These are phyloP conservation scores for Lissonota sp. DNA, from an alignment of 2,888 invertebrate species.

Conservation along the genomic window DNA sequence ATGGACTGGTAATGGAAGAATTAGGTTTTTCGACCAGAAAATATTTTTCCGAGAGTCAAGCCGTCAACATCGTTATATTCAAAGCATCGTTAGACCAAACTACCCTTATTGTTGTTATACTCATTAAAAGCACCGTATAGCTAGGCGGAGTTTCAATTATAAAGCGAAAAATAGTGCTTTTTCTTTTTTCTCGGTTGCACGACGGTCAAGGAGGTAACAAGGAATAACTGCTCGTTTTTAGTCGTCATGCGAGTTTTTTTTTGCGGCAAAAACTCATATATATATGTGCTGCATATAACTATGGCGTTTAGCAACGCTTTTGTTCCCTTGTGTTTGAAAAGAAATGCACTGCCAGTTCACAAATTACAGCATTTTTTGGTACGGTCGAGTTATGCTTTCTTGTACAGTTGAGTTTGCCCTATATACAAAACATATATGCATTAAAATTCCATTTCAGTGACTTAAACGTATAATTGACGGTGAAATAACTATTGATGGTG, in stretches of 20 bases:
- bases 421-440: no score
- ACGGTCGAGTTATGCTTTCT: no score
- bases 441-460: neutral
- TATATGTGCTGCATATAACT: neutral
- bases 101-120: constrained; percentile 5
- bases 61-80: neutral
- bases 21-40: neutral
- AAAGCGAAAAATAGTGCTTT: constrained; percentile 59
- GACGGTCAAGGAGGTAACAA: constrained; percentile 43
- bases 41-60: neutral
- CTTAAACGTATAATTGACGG: no score
- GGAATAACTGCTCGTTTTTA: constrained; percentile 50
- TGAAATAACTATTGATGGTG: no score
- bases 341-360: no score
- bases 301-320: neutral
- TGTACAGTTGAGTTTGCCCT: no score
- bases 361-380: no score
- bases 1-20: neutral
- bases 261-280: neutral
- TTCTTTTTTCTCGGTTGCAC: constrained; percentile 25
- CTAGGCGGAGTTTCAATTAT: constrained; percentile 57
- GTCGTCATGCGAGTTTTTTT: constrained; percentile 25
- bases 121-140: neutral
- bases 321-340: no score
- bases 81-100: neutral